Evolutionary conservation across 2,888 invertebrate genomes (phyloP).

Genomic region (Tineola bisselliella): DNA sequence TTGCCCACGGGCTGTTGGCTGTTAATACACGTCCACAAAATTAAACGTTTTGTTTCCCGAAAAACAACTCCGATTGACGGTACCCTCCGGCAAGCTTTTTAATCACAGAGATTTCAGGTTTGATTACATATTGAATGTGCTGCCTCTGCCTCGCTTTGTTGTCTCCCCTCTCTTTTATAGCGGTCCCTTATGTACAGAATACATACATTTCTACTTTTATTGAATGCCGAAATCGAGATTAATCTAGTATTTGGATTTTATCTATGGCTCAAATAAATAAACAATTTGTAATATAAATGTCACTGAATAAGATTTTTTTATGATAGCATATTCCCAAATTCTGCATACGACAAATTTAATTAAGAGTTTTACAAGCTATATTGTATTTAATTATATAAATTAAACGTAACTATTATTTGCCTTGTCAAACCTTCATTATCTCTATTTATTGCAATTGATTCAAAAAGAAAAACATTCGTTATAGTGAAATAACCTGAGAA

Average conservation of each 20-base stretch:
- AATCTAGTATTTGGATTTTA: too few relatives aligned
- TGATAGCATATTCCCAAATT: too few relatives aligned
- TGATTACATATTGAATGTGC: slow-evolving; percentile 12
- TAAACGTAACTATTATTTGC: too few relatives aligned
- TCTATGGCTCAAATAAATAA: too few relatives aligned
- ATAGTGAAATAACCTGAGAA: neutral
- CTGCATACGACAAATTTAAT: too few relatives aligned
- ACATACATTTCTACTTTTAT: neutral
- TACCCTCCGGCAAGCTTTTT: slow-evolving; percentile 18
- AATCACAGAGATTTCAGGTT: slow-evolving; percentile 16
- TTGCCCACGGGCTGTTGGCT: neutral
- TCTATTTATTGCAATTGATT: too few relatives aligned
- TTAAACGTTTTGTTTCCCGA: slow-evolving; percentile 28
- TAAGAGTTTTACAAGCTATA: too few relatives aligned
- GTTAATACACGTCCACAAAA: slow-evolving; percentile 27
- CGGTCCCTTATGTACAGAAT: neutral
- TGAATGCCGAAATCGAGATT: neutral
- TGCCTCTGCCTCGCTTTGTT: neutral
- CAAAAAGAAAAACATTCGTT: neutral
- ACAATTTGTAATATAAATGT: too few relatives aligned
- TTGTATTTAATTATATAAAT: too few relatives aligned
- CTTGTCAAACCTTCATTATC: too few relatives aligned
- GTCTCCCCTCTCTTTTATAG: neutral
- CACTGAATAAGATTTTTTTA: too few relatives aligned
- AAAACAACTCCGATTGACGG: slow-evolving; percentile 21